Conservation (phyloP, 2,888 invertebrate species). For the Augochlorella aurata region DNA sequence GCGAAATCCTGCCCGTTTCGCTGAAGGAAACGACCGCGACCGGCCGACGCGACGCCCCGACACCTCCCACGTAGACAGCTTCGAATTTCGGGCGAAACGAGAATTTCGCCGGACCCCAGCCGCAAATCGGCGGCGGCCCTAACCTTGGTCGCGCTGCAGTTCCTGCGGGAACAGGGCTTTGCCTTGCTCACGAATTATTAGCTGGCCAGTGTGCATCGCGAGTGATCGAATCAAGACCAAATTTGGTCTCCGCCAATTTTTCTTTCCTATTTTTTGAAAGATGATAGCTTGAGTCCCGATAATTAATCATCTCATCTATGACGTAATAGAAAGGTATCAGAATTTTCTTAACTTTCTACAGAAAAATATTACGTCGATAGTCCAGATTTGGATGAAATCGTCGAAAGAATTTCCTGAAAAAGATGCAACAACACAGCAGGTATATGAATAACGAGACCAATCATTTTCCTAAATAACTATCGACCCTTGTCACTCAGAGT, state of each 20-base stretch:
- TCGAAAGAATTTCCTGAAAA: conserved; percentile 18
- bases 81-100: conserved; percentile 31
- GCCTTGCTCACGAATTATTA: too few relatives aligned
- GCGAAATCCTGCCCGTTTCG: conserved; percentile 57
- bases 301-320: too few relatives aligned
- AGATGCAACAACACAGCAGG: conserved; percentile 14
- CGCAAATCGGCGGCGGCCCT: conserved; percentile 17
- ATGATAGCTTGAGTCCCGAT: too few relatives aligned
- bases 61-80: conserved; percentile 63
- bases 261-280: too few relatives aligned
- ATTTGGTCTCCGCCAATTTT: too few relatives aligned
- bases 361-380: not conserved
- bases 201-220: too few relatives aligned
- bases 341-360: too few relatives aligned
- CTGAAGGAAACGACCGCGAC: conserved; percentile 44
- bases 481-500: conserved; percentile 56
- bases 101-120: conserved; percentile 22
- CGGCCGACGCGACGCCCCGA: conserved; percentile 27
- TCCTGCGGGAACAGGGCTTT: not conserved
- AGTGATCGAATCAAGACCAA: too few relatives aligned
- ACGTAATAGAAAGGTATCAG: too few relatives aligned
- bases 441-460: conserved; percentile 45
- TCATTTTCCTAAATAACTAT: conserved; percentile 49
- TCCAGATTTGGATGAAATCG: conserved; percentile 20
- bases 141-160: conserved; percentile 5